A percentile compares a stretch with the other conserved stretches of the same genome.
phyloP scores from a whole-genome alignment of 2,888 invertebrate species.

The Eupithecia dodoneata region DNA sequence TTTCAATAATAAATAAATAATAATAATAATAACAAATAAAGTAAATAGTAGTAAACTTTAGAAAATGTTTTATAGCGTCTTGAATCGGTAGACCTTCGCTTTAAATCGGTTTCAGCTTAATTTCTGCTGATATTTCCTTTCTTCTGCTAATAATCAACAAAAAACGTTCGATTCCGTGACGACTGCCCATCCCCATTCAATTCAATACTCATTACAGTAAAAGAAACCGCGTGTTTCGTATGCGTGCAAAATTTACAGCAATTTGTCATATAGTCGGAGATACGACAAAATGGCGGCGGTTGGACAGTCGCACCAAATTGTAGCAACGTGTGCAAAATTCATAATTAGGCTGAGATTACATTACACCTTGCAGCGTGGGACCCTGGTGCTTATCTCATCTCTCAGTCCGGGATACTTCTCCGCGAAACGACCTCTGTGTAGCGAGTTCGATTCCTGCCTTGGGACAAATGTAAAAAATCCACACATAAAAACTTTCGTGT shows the following conservation, averaged over 20 bases:
- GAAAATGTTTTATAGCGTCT: too few relatives aligned
- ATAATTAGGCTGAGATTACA: slow-evolving; percentile 54
- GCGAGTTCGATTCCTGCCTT: too few relatives aligned
- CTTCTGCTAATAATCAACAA: background rate
- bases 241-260: slow-evolving; percentile 59
- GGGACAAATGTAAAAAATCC: too few relatives aligned
- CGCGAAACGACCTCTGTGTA: background rate
- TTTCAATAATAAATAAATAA: too few relatives aligned
- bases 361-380: slow-evolving; percentile 35
- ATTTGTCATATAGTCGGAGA: slow-evolving; percentile 66
- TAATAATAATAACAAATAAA: too few relatives aligned
- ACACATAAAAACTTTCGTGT: too few relatives aligned
- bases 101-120: background rate
- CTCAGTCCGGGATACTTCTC: background rate
- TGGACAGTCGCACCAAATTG: slow-evolving; percentile 29
- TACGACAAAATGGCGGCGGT: slow-evolving; percentile 34
- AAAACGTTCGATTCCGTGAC: slow-evolving; percentile 4
- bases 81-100: too few relatives aligned
- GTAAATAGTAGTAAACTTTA: too few relatives aligned
- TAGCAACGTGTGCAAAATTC: slow-evolving; percentile 60
- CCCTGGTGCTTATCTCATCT: background rate
- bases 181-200: slow-evolving; percentile 33
- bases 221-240: slow-evolving; percentile 45
- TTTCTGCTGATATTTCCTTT: background rate
- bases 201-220: slow-evolving; percentile 43